Conservation (phyloP, 2,113 vertebrate genomes). For the Tychaedon coryphoeus region DNA sequence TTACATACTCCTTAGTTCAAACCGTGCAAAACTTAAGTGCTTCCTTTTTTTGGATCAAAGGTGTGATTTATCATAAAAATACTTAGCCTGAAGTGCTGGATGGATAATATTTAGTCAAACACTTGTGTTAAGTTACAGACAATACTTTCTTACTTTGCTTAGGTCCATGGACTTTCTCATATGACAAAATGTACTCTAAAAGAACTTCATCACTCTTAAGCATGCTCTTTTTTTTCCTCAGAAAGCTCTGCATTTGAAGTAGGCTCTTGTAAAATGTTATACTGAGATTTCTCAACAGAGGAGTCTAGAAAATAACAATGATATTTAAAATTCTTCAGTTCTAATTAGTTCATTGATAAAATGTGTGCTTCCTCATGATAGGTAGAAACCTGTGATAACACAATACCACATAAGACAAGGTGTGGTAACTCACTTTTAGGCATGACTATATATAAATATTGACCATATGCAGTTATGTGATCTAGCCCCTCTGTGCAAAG, state of each 20-base stretch:
- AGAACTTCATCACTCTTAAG: background rate
- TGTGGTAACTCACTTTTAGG: background rate
- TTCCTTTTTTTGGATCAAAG: background rate
- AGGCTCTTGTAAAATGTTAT: background rate
- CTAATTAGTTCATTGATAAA: background rate
- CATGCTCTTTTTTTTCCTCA: background rate
- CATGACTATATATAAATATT: background rate
- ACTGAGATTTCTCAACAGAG: background rate
- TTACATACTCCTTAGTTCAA: background rate
- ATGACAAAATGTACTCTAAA: background rate
- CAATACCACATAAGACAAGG: background rate
- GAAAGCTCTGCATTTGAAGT: background rate
- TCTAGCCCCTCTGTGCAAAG: background rate
- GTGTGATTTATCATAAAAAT: background rate
- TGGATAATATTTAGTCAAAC: background rate
- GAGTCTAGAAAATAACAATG: background rate
- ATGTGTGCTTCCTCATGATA: background rate
- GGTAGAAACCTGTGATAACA: background rate
- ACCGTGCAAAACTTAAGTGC: background rate
- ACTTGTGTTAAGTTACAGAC: background rate
- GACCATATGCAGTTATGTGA: accelerated
- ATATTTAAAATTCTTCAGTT: background rate
- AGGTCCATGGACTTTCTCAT: background rate
- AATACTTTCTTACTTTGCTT: background rate
- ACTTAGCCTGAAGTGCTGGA: background rate